Conservation (phyloP, 2,797 vertebrate genomes). For the Silurus lanzhouensis region DNA sequence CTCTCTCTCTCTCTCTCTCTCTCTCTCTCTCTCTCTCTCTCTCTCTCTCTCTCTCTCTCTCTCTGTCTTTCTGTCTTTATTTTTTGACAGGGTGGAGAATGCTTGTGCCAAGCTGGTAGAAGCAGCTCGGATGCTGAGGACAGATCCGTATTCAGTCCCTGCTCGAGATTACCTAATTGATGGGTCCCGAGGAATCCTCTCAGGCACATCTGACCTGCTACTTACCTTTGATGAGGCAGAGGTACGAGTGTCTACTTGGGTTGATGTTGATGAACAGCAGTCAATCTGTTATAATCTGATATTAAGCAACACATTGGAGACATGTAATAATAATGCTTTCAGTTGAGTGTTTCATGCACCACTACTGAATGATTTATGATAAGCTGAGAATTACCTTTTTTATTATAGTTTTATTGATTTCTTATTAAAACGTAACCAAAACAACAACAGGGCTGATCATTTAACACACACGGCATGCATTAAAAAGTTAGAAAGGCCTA, state of each 20-base stretch:
- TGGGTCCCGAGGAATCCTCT: conserved; percentile 97
- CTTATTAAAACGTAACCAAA: too few relatives aligned
- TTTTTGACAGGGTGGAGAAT: conserved; percentile 88
- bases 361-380: not conserved
- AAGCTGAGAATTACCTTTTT: not conserved
- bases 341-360: not conserved
- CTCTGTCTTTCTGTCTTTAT: conserved; percentile 2
- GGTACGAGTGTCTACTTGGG: conserved; percentile 69
- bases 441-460: too few relatives aligned
- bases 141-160: conserved; percentile 95
- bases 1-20: not conserved
- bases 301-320: not conserved
- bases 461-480: too few relatives aligned
- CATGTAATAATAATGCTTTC: too few relatives aligned
- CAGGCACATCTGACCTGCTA: conserved; percentile 95
- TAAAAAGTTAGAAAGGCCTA: too few relatives aligned
- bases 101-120: conserved; percentile 93
- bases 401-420: too few relatives aligned
- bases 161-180: conserved; percentile 97
- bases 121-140: conserved; percentile 94
- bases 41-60: not conserved
- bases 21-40: conserved; percentile 13
- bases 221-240: conserved; percentile 97
- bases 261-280: conserved; percentile 7
- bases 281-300: not conserved